Conservation (phyloP, 2,888 invertebrate genomes). For the Ethmia dodecea region DNA sequence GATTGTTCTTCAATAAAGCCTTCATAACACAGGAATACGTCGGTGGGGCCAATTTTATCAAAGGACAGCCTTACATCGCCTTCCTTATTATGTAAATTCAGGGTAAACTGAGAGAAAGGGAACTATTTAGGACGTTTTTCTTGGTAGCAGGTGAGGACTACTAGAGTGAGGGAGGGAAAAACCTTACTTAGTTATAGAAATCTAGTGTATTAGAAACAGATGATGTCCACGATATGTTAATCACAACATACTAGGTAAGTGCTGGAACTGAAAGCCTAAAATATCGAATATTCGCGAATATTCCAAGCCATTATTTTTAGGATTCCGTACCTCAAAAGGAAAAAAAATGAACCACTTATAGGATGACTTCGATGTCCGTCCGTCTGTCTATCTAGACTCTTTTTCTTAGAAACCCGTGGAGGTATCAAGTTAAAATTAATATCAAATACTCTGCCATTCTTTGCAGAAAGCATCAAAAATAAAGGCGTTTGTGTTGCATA, state of each 20-base stretch:
- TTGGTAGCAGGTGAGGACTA: slow-evolving; percentile 19
- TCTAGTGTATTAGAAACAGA: too few relatives aligned
- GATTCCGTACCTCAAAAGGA: slow-evolving; percentile 1
- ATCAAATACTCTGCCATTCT: neutral
- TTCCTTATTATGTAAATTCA: slow-evolving; percentile 22
- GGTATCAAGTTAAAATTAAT: neutral
- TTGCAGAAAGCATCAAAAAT: neutral
- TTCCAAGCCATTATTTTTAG: slow-evolving; percentile 1
- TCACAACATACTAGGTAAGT: too few relatives aligned
- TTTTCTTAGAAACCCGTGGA: neutral
- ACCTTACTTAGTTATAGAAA: too few relatives aligned
- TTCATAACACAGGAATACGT: slow-evolving; percentile 6
- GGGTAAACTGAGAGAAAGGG: slow-evolving; percentile 10
- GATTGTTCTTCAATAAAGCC: slow-evolving; percentile 9
- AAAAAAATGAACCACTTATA: neutral
- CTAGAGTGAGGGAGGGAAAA: too few relatives aligned
- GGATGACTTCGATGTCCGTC: neutral
- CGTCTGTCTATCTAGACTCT: neutral
- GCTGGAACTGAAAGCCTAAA: too few relatives aligned
- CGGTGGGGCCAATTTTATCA: slow-evolving; percentile 20
- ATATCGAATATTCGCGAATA: too few relatives aligned
- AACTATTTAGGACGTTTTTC: slow-evolving; percentile 2
- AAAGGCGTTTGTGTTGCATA: neutral
- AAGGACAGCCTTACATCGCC: slow-evolving; percentile 12
- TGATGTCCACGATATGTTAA: too few relatives aligned